These are phyloP conservation scores for Athetis lepigone DNA, from an alignment of 2,888 invertebrate genomes.

Conservation along the genomic window DNA sequence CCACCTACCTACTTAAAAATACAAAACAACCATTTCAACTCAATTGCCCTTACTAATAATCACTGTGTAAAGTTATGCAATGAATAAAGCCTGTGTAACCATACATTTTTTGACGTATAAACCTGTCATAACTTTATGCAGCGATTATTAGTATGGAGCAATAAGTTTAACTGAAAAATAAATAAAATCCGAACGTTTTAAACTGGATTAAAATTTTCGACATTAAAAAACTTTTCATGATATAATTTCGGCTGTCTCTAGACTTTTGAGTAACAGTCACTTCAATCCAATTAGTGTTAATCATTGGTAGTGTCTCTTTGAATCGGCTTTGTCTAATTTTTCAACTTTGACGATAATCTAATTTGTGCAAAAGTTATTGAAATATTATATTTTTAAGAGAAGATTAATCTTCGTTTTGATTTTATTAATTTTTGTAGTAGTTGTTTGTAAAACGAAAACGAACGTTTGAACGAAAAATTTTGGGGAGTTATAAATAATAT, in stretches of 20 bases:
- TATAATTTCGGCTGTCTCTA: constrained; percentile 8
- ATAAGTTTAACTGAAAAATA: background rate
- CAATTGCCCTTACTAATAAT: too few species aligned
- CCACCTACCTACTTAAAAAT: background rate
- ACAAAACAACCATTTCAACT: background rate
- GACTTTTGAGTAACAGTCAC: constrained; percentile 24
- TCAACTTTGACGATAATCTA: constrained; percentile 27
- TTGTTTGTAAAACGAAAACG: too few species aligned
- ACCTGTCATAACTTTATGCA: too few species aligned
- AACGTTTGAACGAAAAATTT: too few species aligned
- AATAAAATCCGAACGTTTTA: background rate
- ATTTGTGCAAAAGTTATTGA: constrained; percentile 11
- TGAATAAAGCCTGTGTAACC: too few species aligned
- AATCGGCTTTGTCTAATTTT: constrained; percentile 3
- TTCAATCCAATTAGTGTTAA: constrained; percentile 33
- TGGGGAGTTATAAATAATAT: too few species aligned
- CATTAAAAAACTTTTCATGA: constrained; percentile 20
- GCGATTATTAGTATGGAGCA: too few species aligned
- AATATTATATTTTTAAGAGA: background rate
- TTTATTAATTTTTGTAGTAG: background rate
- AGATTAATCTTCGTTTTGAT: background rate
- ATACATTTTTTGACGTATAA: too few species aligned
- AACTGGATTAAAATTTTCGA: constrained; percentile 19
- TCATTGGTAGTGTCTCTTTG: constrained; percentile 16
- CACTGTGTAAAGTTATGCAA: too few species aligned